Conservation (phyloP, 2,888 invertebrate species). For the Tridacna gigas region DNA sequence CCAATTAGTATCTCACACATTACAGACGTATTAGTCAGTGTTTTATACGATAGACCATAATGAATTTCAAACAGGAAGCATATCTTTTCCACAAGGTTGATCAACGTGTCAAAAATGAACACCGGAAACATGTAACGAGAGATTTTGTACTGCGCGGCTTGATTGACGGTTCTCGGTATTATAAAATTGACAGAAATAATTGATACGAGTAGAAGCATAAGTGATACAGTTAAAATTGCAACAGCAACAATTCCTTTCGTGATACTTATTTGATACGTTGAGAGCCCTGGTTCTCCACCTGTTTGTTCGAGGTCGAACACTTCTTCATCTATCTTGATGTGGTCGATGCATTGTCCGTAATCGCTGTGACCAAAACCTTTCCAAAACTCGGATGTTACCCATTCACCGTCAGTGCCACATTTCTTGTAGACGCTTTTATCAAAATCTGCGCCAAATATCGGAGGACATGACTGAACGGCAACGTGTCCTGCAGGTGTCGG, state of each 20-base stretch:
- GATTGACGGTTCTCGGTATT: slow-evolving; percentile 45
- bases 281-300: background rate
- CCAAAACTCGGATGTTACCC: slow-evolving; percentile 53
- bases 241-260: slow-evolving; percentile 35
- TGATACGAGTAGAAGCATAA: slow-evolving; percentile 35
- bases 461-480: slow-evolving; percentile 61
- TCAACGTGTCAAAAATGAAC: slow-evolving; percentile 41
- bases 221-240: slow-evolving; percentile 44
- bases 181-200: slow-evolving; percentile 43
- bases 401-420: slow-evolving; percentile 57
- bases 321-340: slow-evolving; percentile 40
- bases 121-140: slow-evolving; percentile 49
- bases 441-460: slow-evolving; percentile 48
- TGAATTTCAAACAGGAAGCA: slow-evolving; percentile 28
- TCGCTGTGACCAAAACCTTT: slow-evolving; percentile 61
- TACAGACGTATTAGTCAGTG: slow-evolving; percentile 18
- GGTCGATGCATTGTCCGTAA: slow-evolving; percentile 53
- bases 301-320: slow-evolving; percentile 31
- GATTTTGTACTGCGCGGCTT: slow-evolving; percentile 43
- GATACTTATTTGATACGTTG: background rate
- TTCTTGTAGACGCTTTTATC: slow-evolving; percentile 53
- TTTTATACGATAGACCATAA: slow-evolving; percentile 2
- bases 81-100: slow-evolving; percentile 36
- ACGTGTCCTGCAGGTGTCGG: slow-evolving; percentile 51
- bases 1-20: slow-evolving; percentile 53